Percentiles rank a stretch among this genome's conserved stretches.
phyloP scores from a whole-genome alignment of 2,113 vertebrate genomes.

The Scytalopus superciliaris region DNA sequence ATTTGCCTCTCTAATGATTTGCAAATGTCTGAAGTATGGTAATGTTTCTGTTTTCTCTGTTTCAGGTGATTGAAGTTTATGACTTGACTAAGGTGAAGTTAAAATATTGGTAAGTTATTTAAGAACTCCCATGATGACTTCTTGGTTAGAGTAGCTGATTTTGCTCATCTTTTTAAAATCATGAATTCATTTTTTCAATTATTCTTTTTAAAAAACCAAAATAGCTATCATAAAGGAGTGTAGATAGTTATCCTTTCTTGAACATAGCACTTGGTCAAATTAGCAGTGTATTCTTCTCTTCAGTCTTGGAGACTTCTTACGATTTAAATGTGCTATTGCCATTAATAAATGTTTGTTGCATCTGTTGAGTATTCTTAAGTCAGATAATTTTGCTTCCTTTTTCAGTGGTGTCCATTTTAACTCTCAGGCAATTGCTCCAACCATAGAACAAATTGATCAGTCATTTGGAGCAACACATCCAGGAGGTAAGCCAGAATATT shows the following conservation, averaged over 20 bases:
- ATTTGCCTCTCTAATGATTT: not conserved
- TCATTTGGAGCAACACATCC: conserved; percentile 98
- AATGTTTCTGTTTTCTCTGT: conserved; percentile 36
- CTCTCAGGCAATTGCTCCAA: conserved; percentile 97
- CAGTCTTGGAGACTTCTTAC: not conserved
- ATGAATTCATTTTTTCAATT: not conserved
- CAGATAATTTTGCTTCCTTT: conserved; percentile 14
- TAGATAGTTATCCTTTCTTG: not conserved
- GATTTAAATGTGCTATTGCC: not conserved
- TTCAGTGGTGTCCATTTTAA: conserved; percentile 98
- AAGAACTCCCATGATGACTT: not conserved
- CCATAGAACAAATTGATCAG: conserved; percentile 99
- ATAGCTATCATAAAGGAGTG: not conserved
- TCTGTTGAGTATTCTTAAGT: not conserved
- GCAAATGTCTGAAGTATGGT: not conserved
- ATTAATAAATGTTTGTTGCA: not conserved
- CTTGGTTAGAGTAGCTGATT: not conserved
- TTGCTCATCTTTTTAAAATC: not conserved
- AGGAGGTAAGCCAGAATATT: conserved; percentile 83
- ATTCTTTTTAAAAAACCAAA: not conserved
- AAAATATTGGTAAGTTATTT: conserved; percentile 97
- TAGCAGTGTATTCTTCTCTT: not conserved
- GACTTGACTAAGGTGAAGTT: conserved; percentile 99
- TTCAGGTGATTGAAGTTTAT: conserved; percentile 98
- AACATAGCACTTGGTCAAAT: not conserved